phyloP scores from a whole-genome alignment of 2,888 invertebrate genomes.

The Agrochola litura region DNA sequence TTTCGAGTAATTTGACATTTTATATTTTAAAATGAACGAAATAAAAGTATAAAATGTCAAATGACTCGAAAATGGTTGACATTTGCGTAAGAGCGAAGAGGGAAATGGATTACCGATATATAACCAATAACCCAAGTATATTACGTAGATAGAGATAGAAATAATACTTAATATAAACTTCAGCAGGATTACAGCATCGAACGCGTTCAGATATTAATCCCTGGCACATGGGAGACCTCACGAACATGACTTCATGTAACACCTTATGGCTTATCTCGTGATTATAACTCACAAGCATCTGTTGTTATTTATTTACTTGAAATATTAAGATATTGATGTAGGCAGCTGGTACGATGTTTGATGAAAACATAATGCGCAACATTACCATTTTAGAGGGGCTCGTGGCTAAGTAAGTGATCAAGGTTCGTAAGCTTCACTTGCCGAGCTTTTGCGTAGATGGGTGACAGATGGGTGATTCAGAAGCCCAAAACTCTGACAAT shows the following conservation, averaged over 20 bases:
- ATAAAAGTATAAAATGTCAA: too few relatives aligned
- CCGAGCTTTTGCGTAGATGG: too few relatives aligned
- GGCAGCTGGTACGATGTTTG: neutral
- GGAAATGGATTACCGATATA: too few relatives aligned
- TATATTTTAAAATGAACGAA: too few relatives aligned
- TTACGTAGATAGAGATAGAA: neutral
- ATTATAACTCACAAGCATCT: conserved; percentile 21
- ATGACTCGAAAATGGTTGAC: too few relatives aligned
- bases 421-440: neutral
- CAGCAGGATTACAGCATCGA: conserved; percentile 22
- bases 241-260: conserved; percentile 40
- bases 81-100: too few relatives aligned
- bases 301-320: neutral
- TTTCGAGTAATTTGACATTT: too few relatives aligned
- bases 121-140: too few relatives aligned
- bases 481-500: too few relatives aligned
- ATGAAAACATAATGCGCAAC: neutral
- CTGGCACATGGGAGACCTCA: conserved; percentile 32
- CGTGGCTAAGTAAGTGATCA: neutral
- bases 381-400: neutral
- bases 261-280: conserved; percentile 18
- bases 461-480: too few relatives aligned
- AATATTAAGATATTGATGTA: conserved; percentile 1
- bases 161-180: neutral
- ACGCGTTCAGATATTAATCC: conserved; percentile 51